Base-by-base conservation (phyloP, 2,797 vertebrate species). In the Anguilla pacifica region DNA sequence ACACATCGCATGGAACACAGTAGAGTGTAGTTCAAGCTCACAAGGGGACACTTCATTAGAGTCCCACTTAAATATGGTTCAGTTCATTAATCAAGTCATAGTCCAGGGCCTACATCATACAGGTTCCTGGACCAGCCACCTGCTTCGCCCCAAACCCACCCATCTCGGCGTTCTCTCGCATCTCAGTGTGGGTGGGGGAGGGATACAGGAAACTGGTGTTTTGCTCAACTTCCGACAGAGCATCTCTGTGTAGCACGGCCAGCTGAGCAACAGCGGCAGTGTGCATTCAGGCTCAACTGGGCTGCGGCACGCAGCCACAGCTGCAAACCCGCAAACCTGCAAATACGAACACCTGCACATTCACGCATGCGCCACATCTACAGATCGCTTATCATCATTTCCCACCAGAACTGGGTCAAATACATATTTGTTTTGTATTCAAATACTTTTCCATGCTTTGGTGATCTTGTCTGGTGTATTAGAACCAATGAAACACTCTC, bases 131-230 rank as follows among this genome's bases (percentile, higher is more conserved):
- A 70, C 25, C n/a, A 28, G 1, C 72, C 72, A 39, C 3, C 15
- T 77, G 72, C 72, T 77, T 39, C 39, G 3, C 72, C n/a, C 28
- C 3, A 13, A 77, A 43, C 77, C 77, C 43, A 49, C 77, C 43
- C 5, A 49, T 28, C 28, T 64, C 22, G 25, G 10, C 5, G 10
- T n/a, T n/a, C 10, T 28, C 64, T 70, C 51, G 64, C 64, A n/a
- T 64, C 9, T 28, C n/a, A n/a, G 64, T 70, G 7, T 28, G n/a
- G 25, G 25, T 70, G 64, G 64, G 64, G 57, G 10, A 15, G 46
- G 53, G 31, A 43, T 2, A 0, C 92, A 93, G 92, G 94, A 95
- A 94, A 92, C 92, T 93, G 93, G 88, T 94, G 93, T 70, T 81
- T 46, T 19, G 77, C 77, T 81, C 35, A 10, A n/a, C 17, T 51